These are phyloP conservation scores for Gnathonemus echidnorhynchus DNA, from an alignment of 2,113 vertebrate genomes.

Conservation along the genomic window DNA sequence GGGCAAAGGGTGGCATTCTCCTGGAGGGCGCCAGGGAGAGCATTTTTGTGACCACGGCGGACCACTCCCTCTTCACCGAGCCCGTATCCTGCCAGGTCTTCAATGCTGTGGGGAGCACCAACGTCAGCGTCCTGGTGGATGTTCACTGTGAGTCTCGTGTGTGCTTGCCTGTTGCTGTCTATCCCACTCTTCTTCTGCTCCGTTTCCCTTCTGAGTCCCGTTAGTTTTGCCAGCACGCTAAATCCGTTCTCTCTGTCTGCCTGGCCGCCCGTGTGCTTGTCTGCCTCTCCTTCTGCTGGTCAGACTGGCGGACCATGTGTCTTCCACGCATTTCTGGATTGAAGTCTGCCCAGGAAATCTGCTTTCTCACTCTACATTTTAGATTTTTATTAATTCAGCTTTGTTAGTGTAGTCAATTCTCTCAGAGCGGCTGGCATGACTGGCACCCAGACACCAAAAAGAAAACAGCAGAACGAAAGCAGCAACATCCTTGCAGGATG, in stretches of 20 bases:
- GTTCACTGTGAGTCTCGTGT: constrained; percentile 77
- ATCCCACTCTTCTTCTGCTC: neutral
- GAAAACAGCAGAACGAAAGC: neutral
- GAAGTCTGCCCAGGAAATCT: neutral
- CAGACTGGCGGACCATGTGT: neutral
- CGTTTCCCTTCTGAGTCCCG: neutral
- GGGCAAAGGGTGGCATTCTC: constrained; percentile 90
- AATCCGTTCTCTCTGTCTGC: neutral
- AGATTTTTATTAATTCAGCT: neutral
- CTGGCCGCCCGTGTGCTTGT: neutral
- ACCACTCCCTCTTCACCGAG: constrained; percentile 94
- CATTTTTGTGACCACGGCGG: constrained; percentile 81
- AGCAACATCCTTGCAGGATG: neutral
- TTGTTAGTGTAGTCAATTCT: neutral
- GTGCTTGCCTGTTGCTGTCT: constrained; percentile 14
- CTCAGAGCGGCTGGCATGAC: neutral
- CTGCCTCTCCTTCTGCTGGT: neutral
- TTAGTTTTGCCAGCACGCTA: neutral
- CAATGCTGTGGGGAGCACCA: constrained; percentile 90
- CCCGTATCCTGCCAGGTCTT: constrained; percentile 92
- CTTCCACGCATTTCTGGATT: neutral
- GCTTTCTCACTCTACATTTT: neutral
- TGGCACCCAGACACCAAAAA: neutral
- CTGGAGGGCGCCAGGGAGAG: constrained; percentile 83
- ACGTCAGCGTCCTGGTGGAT: constrained; percentile 92